Conservation (phyloP, 2,888 invertebrate genomes). For the Macrosoma leucophasiata region DNA sequence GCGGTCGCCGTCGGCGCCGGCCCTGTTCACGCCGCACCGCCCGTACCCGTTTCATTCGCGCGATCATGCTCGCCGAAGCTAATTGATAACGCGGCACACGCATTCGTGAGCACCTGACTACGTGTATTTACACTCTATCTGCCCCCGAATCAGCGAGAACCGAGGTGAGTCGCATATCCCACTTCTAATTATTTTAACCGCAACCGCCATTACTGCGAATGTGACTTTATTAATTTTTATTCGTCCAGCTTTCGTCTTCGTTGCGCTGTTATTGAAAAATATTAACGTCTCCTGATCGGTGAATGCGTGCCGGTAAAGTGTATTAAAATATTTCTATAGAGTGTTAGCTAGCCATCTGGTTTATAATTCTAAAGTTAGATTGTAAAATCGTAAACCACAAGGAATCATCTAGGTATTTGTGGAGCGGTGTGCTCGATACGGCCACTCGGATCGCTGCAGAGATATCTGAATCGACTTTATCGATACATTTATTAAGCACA, state of each 20-base stretch:
- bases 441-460: slow-evolving; percentile 24
- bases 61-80: slow-evolving; percentile 58
- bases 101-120: slow-evolving; percentile 39
- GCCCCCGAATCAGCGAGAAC: slow-evolving; percentile 31
- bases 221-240: slow-evolving; percentile 11
- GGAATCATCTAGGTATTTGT: slow-evolving; percentile 59
- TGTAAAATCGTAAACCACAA: slow-evolving; percentile 71
- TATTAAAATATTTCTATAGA: slow-evolving; percentile 60
- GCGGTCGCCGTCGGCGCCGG: slow-evolving; percentile 71
- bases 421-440: slow-evolving; percentile 38
- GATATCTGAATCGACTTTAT: not conserved
- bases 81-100: slow-evolving; percentile 58
- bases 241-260: too few species aligned
- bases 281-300: slow-evolving; percentile 21
- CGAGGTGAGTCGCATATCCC: slow-evolving; percentile 38
- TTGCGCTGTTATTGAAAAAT: slow-evolving; percentile 10
- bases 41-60: slow-evolving; percentile 48
- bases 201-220: too few species aligned
- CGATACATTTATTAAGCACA: too few species aligned
- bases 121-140: slow-evolving; percentile 38
- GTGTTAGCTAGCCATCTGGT: slow-evolving; percentile 71
- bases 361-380: slow-evolving; percentile 74
- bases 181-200: too few species aligned
- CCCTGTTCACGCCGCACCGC: slow-evolving; percentile 60
- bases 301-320: slow-evolving; percentile 37